A percentile compares a stretch with the other conserved stretches of the same genome.
Evolutionary conservation across 2,113 vertebrate genomes (phyloP).

Genomic region (Heteronetta atricapilla): DNA sequence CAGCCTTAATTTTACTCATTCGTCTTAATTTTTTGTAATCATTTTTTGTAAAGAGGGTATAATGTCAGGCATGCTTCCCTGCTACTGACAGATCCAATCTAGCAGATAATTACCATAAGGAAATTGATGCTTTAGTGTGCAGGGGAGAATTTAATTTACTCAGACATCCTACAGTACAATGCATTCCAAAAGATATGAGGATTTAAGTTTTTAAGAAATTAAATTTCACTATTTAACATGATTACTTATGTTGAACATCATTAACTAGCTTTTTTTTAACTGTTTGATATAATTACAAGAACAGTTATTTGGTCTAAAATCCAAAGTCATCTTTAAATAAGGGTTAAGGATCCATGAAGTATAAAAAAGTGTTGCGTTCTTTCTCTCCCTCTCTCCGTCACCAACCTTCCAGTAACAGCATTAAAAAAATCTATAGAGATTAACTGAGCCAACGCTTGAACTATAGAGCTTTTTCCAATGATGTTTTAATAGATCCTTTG

Average conservation of each 20-base stretch:
- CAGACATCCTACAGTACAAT: slow-evolving; percentile 98
- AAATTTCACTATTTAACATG: slow-evolving; percentile 98
- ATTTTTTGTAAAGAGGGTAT: slow-evolving; percentile 97
- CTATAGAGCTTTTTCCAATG: slow-evolving; percentile 20
- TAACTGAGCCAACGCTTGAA: slow-evolving; percentile 17
- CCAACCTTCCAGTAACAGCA: slow-evolving; percentile 52
- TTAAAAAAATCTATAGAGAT: slow-evolving; percentile 29
- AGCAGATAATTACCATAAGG: slow-evolving; percentile 99
- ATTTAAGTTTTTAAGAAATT: slow-evolving; percentile 95
- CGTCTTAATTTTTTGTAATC: slow-evolving; percentile 98
- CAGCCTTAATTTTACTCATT: slow-evolving; percentile 96
- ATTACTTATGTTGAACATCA: slow-evolving; percentile 97
- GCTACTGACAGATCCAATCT: slow-evolving; percentile 99
- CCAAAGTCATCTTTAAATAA: slow-evolving; percentile 85
- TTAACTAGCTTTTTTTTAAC: slow-evolving; percentile 90
- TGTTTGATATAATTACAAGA: slow-evolving; percentile 94
- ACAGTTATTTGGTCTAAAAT: slow-evolving; percentile 84
- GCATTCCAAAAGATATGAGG: slow-evolving; percentile 96
- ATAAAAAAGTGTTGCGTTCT: slow-evolving; percentile 78
- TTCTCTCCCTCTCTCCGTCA: slow-evolving; percentile 62
- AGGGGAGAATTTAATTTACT: slow-evolving; percentile 99
- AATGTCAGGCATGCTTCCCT: slow-evolving; percentile 99
- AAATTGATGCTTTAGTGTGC: slow-evolving; percentile 99
- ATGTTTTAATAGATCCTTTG: slow-evolving; percentile 61
- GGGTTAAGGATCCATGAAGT: slow-evolving; percentile 95